Conservation (phyloP, 1,140 invertebrate genomes). For the Philotrypesis tridentata region DNA sequence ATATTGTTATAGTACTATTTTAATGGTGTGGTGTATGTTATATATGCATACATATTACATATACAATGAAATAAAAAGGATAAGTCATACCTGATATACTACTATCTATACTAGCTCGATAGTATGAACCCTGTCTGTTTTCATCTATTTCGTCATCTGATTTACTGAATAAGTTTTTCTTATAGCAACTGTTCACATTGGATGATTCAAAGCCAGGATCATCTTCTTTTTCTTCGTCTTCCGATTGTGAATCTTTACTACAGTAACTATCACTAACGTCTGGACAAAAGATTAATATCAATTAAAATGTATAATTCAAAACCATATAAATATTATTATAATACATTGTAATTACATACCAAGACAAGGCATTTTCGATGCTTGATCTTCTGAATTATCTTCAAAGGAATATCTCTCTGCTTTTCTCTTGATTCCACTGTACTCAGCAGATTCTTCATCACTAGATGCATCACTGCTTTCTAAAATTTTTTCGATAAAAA, state of each 20-base stretch:
- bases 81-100: conserved; percentile 8
- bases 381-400: conserved; percentile 9
- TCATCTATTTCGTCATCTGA: conserved; percentile 22
- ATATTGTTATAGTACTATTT: no score
- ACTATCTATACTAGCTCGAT: not conserved
- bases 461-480: conserved; percentile 21
- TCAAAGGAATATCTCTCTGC: not conserved
- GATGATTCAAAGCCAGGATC: not conserved
- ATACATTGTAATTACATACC: not conserved
- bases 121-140: conserved; percentile 25
- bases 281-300: not conserved
- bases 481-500: conserved; percentile 5
- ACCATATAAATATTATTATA: not conserved
- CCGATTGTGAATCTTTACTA: conserved; percentile 8
- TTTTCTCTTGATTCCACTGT: conserved; percentile 16
- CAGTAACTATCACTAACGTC: conserved; percentile 18
- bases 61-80: not conserved
- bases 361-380: conserved; percentile 8
- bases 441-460: not conserved
- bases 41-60: no score
- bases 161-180: not conserved
- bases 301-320: not conserved
- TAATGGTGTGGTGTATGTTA: no score
- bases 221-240: conserved; percentile 30
- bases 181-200: conserved; percentile 30